phyloP scores from a whole-genome alignment of 2,113 vertebrate genomes.

The Chaetodon auriga region DNA sequence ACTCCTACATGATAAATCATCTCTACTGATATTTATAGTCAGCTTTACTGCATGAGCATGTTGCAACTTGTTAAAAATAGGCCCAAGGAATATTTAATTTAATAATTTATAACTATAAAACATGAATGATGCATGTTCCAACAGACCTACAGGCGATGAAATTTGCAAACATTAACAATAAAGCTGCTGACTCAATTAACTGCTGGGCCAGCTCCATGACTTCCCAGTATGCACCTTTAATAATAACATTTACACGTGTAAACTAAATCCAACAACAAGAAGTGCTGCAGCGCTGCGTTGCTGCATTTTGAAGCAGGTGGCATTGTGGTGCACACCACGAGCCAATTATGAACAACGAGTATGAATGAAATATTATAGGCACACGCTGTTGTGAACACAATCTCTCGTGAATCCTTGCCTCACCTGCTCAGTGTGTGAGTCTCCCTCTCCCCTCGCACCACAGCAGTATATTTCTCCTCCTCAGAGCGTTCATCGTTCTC shows the following conservation, averaged over 20 bases:
- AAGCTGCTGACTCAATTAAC: background rate
- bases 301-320: background rate
- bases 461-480: conserved; percentile 98
- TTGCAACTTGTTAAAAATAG: background rate
- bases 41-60: background rate
- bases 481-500: conserved; percentile 97
- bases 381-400: background rate
- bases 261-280: background rate
- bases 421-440: conserved; percentile 91
- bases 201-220: background rate
- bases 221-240: background rate
- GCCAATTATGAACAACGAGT: conserved; percentile 5
- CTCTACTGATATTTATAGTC: background rate
- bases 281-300: background rate
- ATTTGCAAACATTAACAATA: background rate
- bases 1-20: background rate
- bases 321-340: background rate
- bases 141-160: background rate
- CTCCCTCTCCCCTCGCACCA: conserved; percentile 92
- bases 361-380: background rate
- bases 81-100: background rate
- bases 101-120: background rate
- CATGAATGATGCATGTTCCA: background rate
- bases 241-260: background rate
- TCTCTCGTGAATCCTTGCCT: conserved; percentile 6